Percentiles rank a stretch among this genome's conserved stretches.
These are phyloP conservation scores for Numida meleagris DNA, from an alignment of 2,113 vertebrate genomes.

Conservation along the genomic window DNA sequence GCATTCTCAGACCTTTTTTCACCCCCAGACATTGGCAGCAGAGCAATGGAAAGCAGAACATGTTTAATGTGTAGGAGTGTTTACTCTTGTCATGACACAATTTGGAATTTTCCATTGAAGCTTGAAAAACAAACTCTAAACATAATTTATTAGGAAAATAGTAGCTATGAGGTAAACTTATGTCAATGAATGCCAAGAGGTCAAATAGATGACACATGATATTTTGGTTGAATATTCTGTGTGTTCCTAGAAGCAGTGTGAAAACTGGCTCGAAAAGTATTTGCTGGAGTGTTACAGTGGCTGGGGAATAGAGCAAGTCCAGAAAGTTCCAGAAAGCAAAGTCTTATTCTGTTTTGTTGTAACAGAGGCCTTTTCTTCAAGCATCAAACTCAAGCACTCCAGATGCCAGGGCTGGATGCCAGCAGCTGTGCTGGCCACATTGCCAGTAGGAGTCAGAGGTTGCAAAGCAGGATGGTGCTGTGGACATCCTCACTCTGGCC, in stretches of 20 bases:
- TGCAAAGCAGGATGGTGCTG: neutral
- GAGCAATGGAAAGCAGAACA: slow-evolving; percentile 59
- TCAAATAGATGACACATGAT: slow-evolving; percentile 8
- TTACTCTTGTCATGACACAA: slow-evolving; percentile 62
- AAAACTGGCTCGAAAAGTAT: slow-evolving; percentile 32
- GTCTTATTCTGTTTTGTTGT: neutral
- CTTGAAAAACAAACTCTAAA: slow-evolving; percentile 58
- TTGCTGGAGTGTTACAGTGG: neutral
- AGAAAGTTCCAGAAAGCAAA: slow-evolving; percentile 34
- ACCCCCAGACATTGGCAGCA: slow-evolving; percentile 48
- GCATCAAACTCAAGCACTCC: neutral
- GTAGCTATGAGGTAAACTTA: slow-evolving; percentile 60
- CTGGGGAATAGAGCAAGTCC: neutral
- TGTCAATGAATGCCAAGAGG: slow-evolving; percentile 27
- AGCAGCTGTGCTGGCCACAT: fast-evolving
- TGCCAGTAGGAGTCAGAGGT: neutral
- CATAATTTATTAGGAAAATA: slow-evolving; percentile 65
- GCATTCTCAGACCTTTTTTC: slow-evolving; percentile 29
- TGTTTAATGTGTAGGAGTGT: slow-evolving; percentile 55
- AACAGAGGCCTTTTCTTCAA: slow-evolving; percentile 30
- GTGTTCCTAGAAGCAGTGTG: slow-evolving; percentile 64
- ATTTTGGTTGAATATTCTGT: slow-evolving; percentile 41
- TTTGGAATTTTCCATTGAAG: slow-evolving; percentile 65
- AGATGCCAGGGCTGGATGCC: neutral
- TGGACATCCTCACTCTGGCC: neutral